Percentiles rank a stretch among this genome's conserved stretches.
Evolutionary conservation across 1,140 invertebrate genomes (phyloP).

Genomic region (Ceratina calcarata): DNA sequence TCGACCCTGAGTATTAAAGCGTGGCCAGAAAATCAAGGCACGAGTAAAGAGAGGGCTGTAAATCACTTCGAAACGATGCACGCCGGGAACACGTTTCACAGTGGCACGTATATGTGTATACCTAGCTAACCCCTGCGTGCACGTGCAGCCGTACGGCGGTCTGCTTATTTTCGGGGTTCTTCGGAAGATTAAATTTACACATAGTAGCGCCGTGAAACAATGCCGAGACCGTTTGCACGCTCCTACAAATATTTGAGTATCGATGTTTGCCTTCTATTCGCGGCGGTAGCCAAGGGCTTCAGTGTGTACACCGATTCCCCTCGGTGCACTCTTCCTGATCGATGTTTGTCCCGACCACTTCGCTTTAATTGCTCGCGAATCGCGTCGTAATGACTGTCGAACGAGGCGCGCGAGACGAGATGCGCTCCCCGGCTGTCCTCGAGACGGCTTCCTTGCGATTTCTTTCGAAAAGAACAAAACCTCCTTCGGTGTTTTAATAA

Average conservation of each 20-base stretch:
- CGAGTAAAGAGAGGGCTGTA: background rate
- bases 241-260: conserved; percentile 77
- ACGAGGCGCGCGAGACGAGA: conserved; percentile 33
- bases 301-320: conserved; percentile 59
- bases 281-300: conserved; percentile 47
- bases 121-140: background rate
- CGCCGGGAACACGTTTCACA: background rate
- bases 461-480: background rate
- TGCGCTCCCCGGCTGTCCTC: background rate
- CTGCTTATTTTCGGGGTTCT: conserved; percentile 58
- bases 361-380: conserved; percentile 78
- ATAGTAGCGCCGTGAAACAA: conserved; percentile 79
- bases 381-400: conserved; percentile 72
- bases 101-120: background rate
- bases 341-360: conserved; percentile 78
- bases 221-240: conserved; percentile 72
- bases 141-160: conserved; percentile 34
- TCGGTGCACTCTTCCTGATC: conserved; percentile 68
- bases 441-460: background rate
- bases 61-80: conserved; percentile 8
- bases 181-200: conserved; percentile 80
- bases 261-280: conserved; percentile 58
- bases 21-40: background rate
- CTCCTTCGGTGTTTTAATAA: too few relatives aligned
- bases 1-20: too few relatives aligned